These are phyloP conservation scores for Falco peregrinus DNA, from an alignment of 2,797 vertebrate genomes.

Conservation along the genomic window DNA sequence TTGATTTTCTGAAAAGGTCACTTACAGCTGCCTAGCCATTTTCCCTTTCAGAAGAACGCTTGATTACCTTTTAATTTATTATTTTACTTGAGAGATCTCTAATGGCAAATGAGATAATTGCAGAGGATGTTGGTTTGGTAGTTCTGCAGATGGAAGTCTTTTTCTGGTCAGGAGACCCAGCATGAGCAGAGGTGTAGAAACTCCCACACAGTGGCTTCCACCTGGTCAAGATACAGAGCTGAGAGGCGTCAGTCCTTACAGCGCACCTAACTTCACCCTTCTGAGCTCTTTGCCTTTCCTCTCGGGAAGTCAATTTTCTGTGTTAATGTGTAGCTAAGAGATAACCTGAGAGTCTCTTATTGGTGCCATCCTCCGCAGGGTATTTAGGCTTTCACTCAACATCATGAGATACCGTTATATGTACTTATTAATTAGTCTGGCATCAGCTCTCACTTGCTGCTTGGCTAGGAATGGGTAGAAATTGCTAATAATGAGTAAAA, in stretches of 20 bases:
- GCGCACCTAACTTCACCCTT: background rate
- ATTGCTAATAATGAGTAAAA: background rate
- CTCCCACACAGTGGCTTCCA: background rate
- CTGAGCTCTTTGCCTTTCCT: background rate
- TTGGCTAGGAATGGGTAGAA: background rate
- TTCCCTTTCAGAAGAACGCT: background rate
- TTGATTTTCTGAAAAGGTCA: background rate
- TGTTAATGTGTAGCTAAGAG: background rate
- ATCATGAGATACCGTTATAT: background rate
- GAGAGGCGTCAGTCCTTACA: background rate
- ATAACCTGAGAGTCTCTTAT: background rate
- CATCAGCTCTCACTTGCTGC: background rate
- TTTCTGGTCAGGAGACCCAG: background rate
- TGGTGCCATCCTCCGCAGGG: background rate
- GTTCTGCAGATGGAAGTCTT: background rate
- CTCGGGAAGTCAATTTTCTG: background rate
- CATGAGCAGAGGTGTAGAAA: background rate
- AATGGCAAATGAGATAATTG: background rate
- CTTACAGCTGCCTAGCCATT: background rate
- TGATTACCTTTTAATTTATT: background rate
- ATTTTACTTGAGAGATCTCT: background rate
- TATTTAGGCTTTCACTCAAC: background rate
- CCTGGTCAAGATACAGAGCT: rapidly evolving
- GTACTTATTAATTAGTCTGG: background rate
- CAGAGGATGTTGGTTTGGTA: background rate